phyloP scores from a whole-genome alignment of 2,113 vertebrate genomes.

The Phaethon lepturus region DNA sequence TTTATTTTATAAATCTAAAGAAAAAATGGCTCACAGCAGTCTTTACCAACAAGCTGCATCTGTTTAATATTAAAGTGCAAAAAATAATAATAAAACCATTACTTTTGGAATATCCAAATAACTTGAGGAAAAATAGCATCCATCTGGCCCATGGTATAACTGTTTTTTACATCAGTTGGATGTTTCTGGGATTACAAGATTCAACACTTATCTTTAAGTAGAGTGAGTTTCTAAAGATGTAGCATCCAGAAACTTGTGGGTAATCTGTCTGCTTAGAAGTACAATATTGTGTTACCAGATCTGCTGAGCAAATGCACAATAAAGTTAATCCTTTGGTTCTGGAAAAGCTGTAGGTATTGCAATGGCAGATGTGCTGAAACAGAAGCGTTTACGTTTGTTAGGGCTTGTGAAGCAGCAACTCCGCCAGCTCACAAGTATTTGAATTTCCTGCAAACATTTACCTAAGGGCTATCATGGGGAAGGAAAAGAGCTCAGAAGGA shows the following conservation, averaged over 20 bases:
- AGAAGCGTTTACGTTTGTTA: slow-evolving; percentile 57
- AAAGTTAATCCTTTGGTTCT: slow-evolving; percentile 78
- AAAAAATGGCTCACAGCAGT: slow-evolving; percentile 3
- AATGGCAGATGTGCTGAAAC: slow-evolving; percentile 76
- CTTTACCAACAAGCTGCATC: slow-evolving; percentile 71
- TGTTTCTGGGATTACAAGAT: slow-evolving; percentile 74
- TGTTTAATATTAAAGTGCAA: slow-evolving; percentile 77
- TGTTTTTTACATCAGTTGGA: slow-evolving; percentile 76
- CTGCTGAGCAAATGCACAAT: slow-evolving; percentile 75
- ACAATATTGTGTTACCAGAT: slow-evolving; percentile 79
- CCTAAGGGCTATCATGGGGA: not conserved
- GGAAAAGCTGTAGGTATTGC: slow-evolving; percentile 69
- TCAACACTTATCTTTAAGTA: slow-evolving; percentile 75
- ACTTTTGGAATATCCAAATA: slow-evolving; percentile 63
- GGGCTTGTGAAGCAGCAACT: slow-evolving; percentile 27
- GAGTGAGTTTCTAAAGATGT: slow-evolving; percentile 74
- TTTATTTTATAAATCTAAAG: slow-evolving; percentile 59
- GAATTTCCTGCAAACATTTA: slow-evolving; percentile 54
- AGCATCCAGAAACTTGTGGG: slow-evolving; percentile 77
- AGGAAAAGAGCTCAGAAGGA: not conserved
- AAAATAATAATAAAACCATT: slow-evolving; percentile 72
- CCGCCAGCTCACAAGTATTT: not conserved
- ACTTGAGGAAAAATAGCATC: slow-evolving; percentile 71
- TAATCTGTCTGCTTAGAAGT: slow-evolving; percentile 73
- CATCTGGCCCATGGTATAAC: slow-evolving; percentile 68